Base-by-base conservation (phyloP, 2,888 invertebrate species). In the Pocota personata region DNA sequence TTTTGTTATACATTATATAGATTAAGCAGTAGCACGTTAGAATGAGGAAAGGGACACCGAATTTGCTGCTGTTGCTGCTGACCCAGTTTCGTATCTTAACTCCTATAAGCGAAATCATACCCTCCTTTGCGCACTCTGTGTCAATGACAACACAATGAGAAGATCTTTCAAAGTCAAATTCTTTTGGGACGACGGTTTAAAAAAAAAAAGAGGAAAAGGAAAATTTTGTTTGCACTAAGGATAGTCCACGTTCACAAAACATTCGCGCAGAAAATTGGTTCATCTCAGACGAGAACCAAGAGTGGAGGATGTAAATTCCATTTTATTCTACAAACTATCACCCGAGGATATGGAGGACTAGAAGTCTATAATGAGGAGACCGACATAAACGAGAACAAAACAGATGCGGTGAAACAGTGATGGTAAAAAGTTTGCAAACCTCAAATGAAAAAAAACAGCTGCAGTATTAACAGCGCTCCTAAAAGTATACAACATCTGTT, bases 121-220 rank as follows among this genome's bases (percentile, higher is more conserved):
- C 58, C 83, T 35, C 19, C 57, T 57, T 50, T 84, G 84, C 75
- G 80, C 75, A 80, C 76, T 86, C 60, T 72, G 72, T 86, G 86
- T 82, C 86, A 86, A 86, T 86, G 82, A 72, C 86, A 82, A 62
- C 82, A 82, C 86, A 86, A 86, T 72, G 66, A 43, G 67, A 48
- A 77, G 72, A 60, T 76, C 72, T 82, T 72, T 86, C 82, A 86
- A 86, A 86, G 86, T 86, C 86, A 86, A 82, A 67, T 82, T 77
- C 48, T 64, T 84, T 76, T 66, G 66, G 82, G 76, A 58, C 69
- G 62, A 32, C 40, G 64, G 71, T 75, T 80, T 37, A 30, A 66
- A 60, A 7, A 27, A 73, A 52, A 35, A 60, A 27, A 57, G 21
- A 55, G 55, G 64, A 35, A 27, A 14, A 43, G 19, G 19, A 24